phyloP scores from a whole-genome alignment of 2,113 vertebrate genomes.

The Coptodon bakossiorum region DNA sequence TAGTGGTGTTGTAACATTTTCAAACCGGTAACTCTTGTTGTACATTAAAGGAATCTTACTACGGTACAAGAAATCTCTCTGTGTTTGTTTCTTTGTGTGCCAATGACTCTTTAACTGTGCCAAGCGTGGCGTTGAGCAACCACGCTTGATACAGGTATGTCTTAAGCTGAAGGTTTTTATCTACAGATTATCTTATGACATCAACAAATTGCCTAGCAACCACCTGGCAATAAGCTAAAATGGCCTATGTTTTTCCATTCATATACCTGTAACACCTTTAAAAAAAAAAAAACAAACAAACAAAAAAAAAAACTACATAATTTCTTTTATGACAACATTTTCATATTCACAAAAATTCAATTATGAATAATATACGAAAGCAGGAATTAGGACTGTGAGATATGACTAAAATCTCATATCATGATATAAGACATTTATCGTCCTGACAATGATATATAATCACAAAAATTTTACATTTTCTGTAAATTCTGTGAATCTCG shows the following conservation, averaged over 20 bases:
- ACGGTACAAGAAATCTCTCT: background rate
- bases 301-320: background rate
- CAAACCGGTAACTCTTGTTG: background rate
- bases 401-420: background rate
- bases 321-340: background rate
- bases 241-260: background rate
- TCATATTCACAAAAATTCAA: background rate
- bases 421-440: background rate
- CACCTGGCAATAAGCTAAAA: background rate
- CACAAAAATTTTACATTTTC: background rate
- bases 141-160: background rate
- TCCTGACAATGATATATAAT: background rate
- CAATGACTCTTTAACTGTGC: background rate
- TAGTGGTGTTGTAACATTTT: background rate
- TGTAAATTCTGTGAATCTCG: background rate
- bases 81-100: background rate
- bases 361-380: background rate
- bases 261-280: background rate
- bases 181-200: background rate
- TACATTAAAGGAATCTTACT: background rate
- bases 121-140: background rate
- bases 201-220: background rate
- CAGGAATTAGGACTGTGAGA: background rate
- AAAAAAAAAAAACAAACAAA: no score
- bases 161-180: background rate